These are phyloP conservation scores for Apocheima hispidaria DNA, from an alignment of 2,888 invertebrate genomes.

Conservation along the genomic window DNA sequence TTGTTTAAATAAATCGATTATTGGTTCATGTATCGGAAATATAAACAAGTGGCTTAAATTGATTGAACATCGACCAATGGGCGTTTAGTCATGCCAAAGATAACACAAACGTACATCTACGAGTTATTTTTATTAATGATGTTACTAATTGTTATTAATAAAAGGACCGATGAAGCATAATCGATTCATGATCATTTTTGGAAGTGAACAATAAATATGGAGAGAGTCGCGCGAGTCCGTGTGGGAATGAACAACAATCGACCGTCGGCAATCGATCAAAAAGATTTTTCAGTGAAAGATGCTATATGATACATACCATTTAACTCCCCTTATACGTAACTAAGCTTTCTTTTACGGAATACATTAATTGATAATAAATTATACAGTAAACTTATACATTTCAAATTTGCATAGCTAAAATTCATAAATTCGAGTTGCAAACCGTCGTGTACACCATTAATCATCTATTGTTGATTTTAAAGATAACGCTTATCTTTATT, in stretches of 20 bases:
- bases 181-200: conserved; percentile 68
- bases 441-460: conserved; percentile 27
- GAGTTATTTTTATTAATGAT: conserved; percentile 15
- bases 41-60: conserved; percentile 10
- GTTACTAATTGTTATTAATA: conserved; percentile 38
- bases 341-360: conserved; percentile 49
- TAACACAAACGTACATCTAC: conserved; percentile 1
- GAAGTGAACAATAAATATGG: conserved; percentile 61
- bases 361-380: conserved; percentile 33
- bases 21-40: conserved; percentile 34
- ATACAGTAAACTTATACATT: conserved; percentile 24
- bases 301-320: conserved; percentile 69
- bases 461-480: conserved; percentile 32
- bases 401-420: conserved; percentile 33
- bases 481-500: conserved; percentile 35
- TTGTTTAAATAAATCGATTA: conserved; percentile 18
- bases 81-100: background rate
- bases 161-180: conserved; percentile 42
- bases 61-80: conserved; percentile 17
- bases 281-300: conserved; percentile 75
- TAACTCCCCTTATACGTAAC: conserved; percentile 56
- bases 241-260: conserved; percentile 80
- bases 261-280: conserved; percentile 76
- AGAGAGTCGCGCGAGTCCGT: conserved; percentile 65
- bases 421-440: conserved; percentile 18